These are phyloP conservation scores for Eupithecia tripunctaria DNA, from an alignment of 2,888 invertebrate genomes.

Conservation along the genomic window DNA sequence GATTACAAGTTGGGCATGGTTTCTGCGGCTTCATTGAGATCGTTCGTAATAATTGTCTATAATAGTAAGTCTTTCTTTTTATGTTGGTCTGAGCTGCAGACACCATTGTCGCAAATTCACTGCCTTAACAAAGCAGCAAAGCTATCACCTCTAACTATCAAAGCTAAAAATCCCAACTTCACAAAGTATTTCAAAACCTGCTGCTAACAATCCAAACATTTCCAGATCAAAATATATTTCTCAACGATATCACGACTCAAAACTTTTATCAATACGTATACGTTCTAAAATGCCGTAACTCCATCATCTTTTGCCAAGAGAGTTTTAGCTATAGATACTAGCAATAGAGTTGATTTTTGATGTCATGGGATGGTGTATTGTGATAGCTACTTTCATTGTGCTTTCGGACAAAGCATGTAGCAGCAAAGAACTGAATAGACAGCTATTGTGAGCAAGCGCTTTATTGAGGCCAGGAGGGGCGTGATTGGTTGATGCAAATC, in stretches of 20 bases:
- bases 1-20: too few species aligned
- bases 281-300: not conserved
- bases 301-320: not conserved
- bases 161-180: not conserved
- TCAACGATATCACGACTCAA: conserved; percentile 22
- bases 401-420: conserved; percentile 26
- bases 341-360: not conserved
- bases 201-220: not conserved
- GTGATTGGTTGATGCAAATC: conserved; percentile 16
- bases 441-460: conserved; percentile 18
- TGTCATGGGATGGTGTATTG: conserved; percentile 1
- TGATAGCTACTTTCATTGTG: conserved; percentile 24
- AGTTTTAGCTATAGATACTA: conserved; percentile 4
- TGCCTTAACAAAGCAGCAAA: not conserved
- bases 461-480: conserved; percentile 19
- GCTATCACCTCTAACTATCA: not conserved
- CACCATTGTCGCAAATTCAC: too few species aligned
- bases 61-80: too few species aligned
- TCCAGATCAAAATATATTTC: conserved; percentile 17
- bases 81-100: too few species aligned
- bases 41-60: too few species aligned
- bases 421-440: conserved; percentile 28
- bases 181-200: not conserved
- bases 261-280: conserved; percentile 9
- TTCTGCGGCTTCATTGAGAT: too few species aligned